Conservation (phyloP, 2,797 vertebrate species). For the Hoplostethus atlanticus region DNA sequence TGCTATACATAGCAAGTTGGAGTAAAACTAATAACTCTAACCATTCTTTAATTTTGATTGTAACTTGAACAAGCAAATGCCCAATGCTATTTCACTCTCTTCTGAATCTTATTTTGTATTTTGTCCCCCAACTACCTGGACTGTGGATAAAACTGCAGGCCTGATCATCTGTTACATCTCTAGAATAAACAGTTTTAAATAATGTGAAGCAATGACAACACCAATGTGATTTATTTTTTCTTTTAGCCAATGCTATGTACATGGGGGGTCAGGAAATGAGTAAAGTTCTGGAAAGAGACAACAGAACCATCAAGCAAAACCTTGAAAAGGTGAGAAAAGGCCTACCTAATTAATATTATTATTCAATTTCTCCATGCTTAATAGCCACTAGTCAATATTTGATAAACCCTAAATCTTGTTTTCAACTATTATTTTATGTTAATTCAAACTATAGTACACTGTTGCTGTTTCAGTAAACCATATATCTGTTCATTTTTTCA, state of each 20-base stretch:
- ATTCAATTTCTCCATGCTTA: background rate
- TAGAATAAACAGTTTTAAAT: background rate
- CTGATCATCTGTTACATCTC: too few relatives aligned
- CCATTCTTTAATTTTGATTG: too few relatives aligned
- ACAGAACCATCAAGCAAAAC: slow-evolving; percentile 86
- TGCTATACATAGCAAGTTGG: too few relatives aligned
- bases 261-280: slow-evolving; percentile 95
- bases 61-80: too few relatives aligned
- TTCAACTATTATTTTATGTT: too few relatives aligned
- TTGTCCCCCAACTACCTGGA: too few relatives aligned
- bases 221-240: slow-evolving; percentile 30
- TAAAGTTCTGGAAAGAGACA: slow-evolving; percentile 88
- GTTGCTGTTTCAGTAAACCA: background rate
- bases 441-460: background rate
- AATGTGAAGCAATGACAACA: background rate
- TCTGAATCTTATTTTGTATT: too few relatives aligned
- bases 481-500: slow-evolving; percentile 71
- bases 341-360: background rate
- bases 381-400: background rate
- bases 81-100: too few relatives aligned
- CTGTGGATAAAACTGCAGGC: too few relatives aligned
- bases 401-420: background rate
- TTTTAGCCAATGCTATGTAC: slow-evolving; percentile 91
- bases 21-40: too few relatives aligned
- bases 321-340: slow-evolving; percentile 89